phyloP scores from a whole-genome alignment of 2,113 vertebrate species.

The Xenus cinereus region DNA sequence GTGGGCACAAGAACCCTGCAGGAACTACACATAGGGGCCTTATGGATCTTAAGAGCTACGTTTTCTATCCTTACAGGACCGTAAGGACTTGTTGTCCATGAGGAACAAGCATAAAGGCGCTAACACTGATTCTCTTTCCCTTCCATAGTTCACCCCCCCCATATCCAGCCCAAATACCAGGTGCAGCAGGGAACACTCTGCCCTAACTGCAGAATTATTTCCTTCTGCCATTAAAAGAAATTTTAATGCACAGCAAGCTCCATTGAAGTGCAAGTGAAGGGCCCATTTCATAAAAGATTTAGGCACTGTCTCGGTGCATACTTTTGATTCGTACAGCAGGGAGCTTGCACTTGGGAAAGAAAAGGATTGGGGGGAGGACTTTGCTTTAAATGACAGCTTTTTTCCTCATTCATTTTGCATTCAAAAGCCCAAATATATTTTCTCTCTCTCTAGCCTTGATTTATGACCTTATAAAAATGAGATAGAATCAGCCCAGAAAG shows the following conservation, averaged over 20 bases:
- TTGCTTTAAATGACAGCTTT: slow-evolving; percentile 28
- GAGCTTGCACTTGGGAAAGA: neutral
- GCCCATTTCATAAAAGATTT: slow-evolving; percentile 45
- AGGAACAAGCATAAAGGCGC: neutral
- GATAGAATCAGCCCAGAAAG: slow-evolving; percentile 37
- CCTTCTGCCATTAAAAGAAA: slow-evolving; percentile 33
- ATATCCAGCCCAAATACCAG: neutral
- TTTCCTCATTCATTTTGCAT: slow-evolving; percentile 16
- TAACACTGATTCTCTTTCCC: neutral
- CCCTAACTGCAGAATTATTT: slow-evolving; percentile 16
- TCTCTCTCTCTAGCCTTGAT: neutral
- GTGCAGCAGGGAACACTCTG: neutral
- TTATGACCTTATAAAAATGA: slow-evolving; percentile 55
- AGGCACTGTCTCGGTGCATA: neutral
- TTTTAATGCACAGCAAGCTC: slow-evolving; percentile 28
- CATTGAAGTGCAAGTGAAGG: slow-evolving; percentile 30
- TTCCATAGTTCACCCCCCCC: neutral
- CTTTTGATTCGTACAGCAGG: slow-evolving; percentile 40
- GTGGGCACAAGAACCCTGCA: neutral
- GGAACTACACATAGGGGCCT: too few relatives aligned
- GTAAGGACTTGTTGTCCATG: neutral
- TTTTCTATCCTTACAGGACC: neutral
- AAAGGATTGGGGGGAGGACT: neutral
- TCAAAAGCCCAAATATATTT: slow-evolving; percentile 58
- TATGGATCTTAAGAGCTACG: neutral